phyloP scores from a whole-genome alignment of 2,888 invertebrate genomes.

The Mesorhabditis belari region DNA sequence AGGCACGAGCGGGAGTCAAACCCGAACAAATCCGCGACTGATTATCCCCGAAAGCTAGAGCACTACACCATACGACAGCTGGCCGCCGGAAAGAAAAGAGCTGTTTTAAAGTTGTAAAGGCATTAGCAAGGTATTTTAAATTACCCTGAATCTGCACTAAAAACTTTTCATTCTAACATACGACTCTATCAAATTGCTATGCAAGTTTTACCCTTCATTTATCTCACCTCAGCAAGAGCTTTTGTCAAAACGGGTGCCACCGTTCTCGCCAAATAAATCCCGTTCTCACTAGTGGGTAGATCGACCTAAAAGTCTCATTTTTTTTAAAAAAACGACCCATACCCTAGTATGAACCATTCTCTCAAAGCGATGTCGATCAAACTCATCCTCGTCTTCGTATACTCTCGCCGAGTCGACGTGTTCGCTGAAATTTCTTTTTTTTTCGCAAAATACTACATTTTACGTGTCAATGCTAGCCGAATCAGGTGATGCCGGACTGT shows the following conservation, averaged over 20 bases:
- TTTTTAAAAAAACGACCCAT: too few species aligned
- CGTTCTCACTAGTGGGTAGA: slow-evolving; percentile 54
- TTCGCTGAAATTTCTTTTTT: slow-evolving; percentile 15
- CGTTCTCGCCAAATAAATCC: slow-evolving; percentile 55
- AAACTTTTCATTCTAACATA: too few species aligned
- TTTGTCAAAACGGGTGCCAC: slow-evolving; percentile 55
- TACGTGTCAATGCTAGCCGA: slow-evolving; percentile 12
- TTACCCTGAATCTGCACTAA: too few species aligned
- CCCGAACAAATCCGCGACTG: too few species aligned
- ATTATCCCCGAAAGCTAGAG: too few species aligned
- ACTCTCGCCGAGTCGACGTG: slow-evolving; percentile 33
- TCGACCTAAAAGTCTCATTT: slow-evolving; percentile 19
- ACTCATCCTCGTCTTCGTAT: slow-evolving; percentile 27
- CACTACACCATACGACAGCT: too few species aligned
- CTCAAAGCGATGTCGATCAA: slow-evolving; percentile 42
- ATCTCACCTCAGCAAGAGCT: slow-evolving; percentile 53
- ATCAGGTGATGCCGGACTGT: slow-evolving; percentile 26
- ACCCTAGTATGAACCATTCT: slow-evolving; percentile 33
- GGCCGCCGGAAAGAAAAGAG: too few species aligned
- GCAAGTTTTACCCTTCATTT: neutral
- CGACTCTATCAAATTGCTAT: neutral
- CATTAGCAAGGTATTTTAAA: too few species aligned
- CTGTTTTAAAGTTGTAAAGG: too few species aligned
- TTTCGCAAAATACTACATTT: neutral
- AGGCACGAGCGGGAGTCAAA: too few species aligned